Base-by-base conservation (phyloP, 37 sponge, comb jelly and placozoan genomes). In the Ianthella basta region DNA sequence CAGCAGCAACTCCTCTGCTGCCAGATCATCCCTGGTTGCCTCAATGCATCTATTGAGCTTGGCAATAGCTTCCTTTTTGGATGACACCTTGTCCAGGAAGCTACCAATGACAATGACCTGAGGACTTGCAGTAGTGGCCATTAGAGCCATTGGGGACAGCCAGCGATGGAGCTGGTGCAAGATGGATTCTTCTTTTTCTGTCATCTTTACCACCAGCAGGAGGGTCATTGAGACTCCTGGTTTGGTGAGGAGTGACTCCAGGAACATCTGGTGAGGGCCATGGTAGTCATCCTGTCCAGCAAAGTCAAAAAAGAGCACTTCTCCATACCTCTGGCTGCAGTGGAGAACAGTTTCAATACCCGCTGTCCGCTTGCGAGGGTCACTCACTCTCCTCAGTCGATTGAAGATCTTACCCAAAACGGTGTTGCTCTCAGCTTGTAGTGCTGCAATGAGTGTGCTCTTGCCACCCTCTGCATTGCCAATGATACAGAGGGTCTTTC, bases 261-360 rank as follows among this genome's bases (percentile, higher is more conserved):
- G 30, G 39, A 72, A 72, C 20, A 37, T 72, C 73, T 72, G 32
- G 30, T 72, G 73, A 38, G 73, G 73, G 20, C 73, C 73, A 32
- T 72, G 73, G 73, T 72, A 72, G 32, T 72, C 73, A 29, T 72
- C 39, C 30, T 72, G 73, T 20, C 73, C 73, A 37, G 73, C 73
- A 72, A 72, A 72, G 73, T 72, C 73, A 32, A 72, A 72, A 40
- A 72, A 72, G 8, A 6, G 8, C 39, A 37, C 73, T 30, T 72
- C 73, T 72, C 73, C 73, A 72, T 72, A 72, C 14, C 40, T 23
- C 36, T 72, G 23, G 19, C 73, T 72, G 37, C 40, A 37, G 41
- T 37, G 41, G 13, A 40, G 36, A 30, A 72, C 73, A 37, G 39
- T 8, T 32, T 72, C 73, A 13, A 72, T 72, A 33, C 73, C 73